These are phyloP conservation scores for Dugesia japonica DNA, from an alignment of 2,888 invertebrate genomes.

Conservation along the genomic window DNA sequence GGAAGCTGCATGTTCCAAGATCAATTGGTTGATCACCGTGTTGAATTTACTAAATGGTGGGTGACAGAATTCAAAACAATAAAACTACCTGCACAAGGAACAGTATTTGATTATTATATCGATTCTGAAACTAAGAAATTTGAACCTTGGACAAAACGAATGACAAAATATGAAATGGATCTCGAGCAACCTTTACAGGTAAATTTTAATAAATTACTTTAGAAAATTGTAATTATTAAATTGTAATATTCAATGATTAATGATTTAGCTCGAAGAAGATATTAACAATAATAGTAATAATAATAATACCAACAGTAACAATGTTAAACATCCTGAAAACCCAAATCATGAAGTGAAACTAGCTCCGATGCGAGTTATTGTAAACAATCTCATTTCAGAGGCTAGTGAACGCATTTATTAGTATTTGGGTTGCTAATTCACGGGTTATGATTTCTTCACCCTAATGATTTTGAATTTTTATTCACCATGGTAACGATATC, in stretches of 20 bases:
- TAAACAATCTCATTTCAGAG: background rate
- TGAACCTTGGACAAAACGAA: slow-evolving; percentile 69
- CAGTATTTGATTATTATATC: slow-evolving; percentile 83
- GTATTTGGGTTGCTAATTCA: no score
- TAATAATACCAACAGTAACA: no score
- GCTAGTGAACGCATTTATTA: no score
- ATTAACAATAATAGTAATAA: no score
- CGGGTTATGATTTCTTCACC: no score
- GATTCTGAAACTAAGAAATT: slow-evolving; percentile 77
- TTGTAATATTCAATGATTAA: no score
- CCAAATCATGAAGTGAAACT: background rate
- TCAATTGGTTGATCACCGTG: slow-evolving; percentile 73
- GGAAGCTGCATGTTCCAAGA: slow-evolving; percentile 93
- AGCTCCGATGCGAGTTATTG: background rate
- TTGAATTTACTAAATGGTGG: slow-evolving; percentile 95
- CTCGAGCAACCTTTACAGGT: slow-evolving; percentile 75
- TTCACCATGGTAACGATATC: no score
- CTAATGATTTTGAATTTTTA: no score
- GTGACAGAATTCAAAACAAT: slow-evolving; percentile 80
- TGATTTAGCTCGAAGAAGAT: no score
- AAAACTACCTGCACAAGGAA: slow-evolving; percentile 74
- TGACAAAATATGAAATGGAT: slow-evolving; percentile 75
- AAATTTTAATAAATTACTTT: no score
- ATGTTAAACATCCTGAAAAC: no score
- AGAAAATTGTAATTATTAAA: no score